Evolutionary conservation across 2,113 vertebrate genomes (phyloP), one percentile per base, ranked within the genome.

Genomic region (Engystomops pustulosus): DNA sequence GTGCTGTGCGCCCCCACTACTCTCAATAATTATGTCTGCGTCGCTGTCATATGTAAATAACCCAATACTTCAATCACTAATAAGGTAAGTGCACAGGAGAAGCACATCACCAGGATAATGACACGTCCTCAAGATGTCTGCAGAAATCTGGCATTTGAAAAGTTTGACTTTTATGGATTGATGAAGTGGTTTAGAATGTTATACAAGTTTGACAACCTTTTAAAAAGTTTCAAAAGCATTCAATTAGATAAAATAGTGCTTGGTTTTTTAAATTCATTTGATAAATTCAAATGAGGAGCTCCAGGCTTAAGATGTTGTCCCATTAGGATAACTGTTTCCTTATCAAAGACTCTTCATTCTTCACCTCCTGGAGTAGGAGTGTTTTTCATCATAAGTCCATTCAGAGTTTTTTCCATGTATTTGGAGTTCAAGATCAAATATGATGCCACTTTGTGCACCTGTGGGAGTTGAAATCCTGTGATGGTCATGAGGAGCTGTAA

Each of bases 41-140:
- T 15, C 4, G 34, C 20, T 78, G 51, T 36, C 51, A 36, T 58
- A 58, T 58, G 51, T 38, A 77, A 77, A 76, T 51, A 51, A 10
- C 8, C 2, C 8, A 27, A 76, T 34, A 51, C 47, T 10, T 18
- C 15, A 76, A 78, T 60, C 47, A 38, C 12, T 38, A n/a, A 78
- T 41, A 78, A 60, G n/a, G 14, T 77, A 77, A 55, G 74, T 77
- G 30, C 34, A 27, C 2, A 36, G 8, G 14, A 44, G 34, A 44
- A 53, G 27, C 15, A 36, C 7, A 74, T 47, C 18, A 32, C 18
- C 34, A 12, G 5, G 60, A 69, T 69, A 69, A 38, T 38, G 38
- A 69, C 34, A 41, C 34, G 3, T 69, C 18, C n/a, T 71, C 12
- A 2, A 44, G 38, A 45, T 47, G 69, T 44, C 69, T 47, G 45